Conservation (phyloP, 1,140 invertebrate genomes). For the Drosophila ohnishii region DNA sequence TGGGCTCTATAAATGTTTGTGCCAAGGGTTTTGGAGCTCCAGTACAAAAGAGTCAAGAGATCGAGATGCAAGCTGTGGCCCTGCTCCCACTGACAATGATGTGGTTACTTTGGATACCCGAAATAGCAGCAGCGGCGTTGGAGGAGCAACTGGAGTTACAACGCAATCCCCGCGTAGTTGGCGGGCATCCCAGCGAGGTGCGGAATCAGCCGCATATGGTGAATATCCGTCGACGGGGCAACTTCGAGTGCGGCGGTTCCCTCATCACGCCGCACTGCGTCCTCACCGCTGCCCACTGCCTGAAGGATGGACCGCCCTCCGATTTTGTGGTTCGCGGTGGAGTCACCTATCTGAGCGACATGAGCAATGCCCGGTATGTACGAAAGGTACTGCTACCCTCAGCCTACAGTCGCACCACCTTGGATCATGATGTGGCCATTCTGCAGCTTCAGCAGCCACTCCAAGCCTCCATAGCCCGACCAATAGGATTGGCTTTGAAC, state of each 20-base stretch:
- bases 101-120: background rate
- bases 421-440: conserved; percentile 70
- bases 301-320: conserved; percentile 35
- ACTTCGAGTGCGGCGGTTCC: conserved; percentile 71
- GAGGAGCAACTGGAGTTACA: background rate
- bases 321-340: conserved; percentile 73
- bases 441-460: conserved; percentile 60
- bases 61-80: conserved; percentile 39
- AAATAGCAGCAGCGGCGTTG: background rate
- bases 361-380: conserved; percentile 56
- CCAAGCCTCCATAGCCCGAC: conserved; percentile 24
- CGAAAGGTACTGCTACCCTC: conserved; percentile 45
- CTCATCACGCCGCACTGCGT: conserved; percentile 65
- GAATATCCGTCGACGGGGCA: conserved; percentile 61
- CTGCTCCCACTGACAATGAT: conserved; percentile 22
- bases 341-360: conserved; percentile 61
- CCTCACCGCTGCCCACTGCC: conserved; percentile 74
- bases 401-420: conserved; percentile 45
- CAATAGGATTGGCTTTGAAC: conserved; percentile 48
- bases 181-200: conserved; percentile 60
- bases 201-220: conserved; percentile 64
- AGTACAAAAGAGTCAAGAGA: conserved; percentile 34
- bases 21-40: background rate
- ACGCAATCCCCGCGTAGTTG: conserved; percentile 60
- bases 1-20: conserved; percentile 54